These are phyloP conservation scores for Bufotes viridis DNA, from an alignment of 2,797 vertebrate genomes.

Conservation along the genomic window DNA sequence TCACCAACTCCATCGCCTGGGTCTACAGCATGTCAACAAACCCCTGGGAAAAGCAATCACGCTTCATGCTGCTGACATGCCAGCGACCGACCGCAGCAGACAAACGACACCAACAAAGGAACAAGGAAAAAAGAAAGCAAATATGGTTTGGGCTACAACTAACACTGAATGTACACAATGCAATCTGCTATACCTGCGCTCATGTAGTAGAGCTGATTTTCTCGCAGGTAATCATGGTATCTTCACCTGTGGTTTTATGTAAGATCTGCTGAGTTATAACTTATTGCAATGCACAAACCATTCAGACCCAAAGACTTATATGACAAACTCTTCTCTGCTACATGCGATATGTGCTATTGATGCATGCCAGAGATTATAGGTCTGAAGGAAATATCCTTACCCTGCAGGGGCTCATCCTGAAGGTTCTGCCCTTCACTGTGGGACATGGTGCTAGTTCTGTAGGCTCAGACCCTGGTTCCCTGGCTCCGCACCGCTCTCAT, in stretches of 20 bases:
- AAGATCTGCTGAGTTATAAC: background rate
- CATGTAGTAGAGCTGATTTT: background rate
- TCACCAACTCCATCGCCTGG: background rate
- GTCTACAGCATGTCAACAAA: constrained; percentile 31
- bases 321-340: background rate
- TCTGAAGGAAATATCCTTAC: constrained; percentile 59
- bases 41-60: constrained; percentile 30
- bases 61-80: background rate
- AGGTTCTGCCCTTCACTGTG: constrained; percentile 57
- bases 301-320: background rate
- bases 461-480: background rate
- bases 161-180: background rate
- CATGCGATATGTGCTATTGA: no score
- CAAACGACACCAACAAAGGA: background rate
- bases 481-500: background rate
- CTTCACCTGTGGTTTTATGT: background rate
- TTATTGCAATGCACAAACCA: background rate
- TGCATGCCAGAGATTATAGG: background rate
- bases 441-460: constrained; percentile 51
- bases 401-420: constrained; percentile 69
- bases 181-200: background rate
- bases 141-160: background rate
- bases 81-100: background rate
- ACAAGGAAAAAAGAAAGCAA: background rate
- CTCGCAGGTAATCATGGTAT: background rate